Evolutionary conservation across 1,140 invertebrate genomes (phyloP).

Genomic region (Andricus grossulariae): DNA sequence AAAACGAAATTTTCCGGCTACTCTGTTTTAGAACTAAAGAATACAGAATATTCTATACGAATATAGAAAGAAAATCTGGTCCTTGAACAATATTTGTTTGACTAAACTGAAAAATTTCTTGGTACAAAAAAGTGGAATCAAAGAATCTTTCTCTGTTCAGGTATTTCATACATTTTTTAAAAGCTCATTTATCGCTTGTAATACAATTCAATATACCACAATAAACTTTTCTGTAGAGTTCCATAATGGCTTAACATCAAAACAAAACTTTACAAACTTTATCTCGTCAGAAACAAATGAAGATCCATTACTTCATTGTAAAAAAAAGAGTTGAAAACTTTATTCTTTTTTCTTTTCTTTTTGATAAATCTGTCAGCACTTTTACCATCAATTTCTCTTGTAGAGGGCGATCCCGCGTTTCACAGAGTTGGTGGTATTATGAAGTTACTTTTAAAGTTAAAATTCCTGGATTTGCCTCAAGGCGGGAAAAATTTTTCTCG

Average conservation of each 20-base stretch:
- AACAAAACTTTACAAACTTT: slow-evolving; percentile 1
- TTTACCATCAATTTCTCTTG: background rate
- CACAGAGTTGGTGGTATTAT: slow-evolving; percentile 1
- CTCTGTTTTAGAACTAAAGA: too few relatives aligned
- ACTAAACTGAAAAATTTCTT: too few relatives aligned
- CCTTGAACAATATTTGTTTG: too few relatives aligned
- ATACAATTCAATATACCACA: slow-evolving; percentile 22
- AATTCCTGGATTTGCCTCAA: background rate
- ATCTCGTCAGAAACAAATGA: background rate
- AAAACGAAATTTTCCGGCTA: too few relatives aligned
- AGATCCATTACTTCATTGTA: background rate
- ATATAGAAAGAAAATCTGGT: too few relatives aligned
- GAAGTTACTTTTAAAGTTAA: slow-evolving; percentile 12
- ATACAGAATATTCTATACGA: too few relatives aligned
- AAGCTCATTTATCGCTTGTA: background rate
- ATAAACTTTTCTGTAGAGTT: slow-evolving; percentile 2
- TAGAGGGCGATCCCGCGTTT: background rate
- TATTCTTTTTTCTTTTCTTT: background rate
- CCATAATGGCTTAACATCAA: background rate
- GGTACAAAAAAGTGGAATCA: too few relatives aligned
- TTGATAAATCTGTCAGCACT: slow-evolving; percentile 17
- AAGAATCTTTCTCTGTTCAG: background rate
- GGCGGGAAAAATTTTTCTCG: background rate
- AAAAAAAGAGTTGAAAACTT: background rate
- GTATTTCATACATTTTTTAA: background rate